A percentile compares a stretch with the other conserved stretches of the same genome.
These are phyloP conservation scores for Miichthys miiuy DNA, from an alignment of 2,797 vertebrate species.

Conservation along the genomic window DNA sequence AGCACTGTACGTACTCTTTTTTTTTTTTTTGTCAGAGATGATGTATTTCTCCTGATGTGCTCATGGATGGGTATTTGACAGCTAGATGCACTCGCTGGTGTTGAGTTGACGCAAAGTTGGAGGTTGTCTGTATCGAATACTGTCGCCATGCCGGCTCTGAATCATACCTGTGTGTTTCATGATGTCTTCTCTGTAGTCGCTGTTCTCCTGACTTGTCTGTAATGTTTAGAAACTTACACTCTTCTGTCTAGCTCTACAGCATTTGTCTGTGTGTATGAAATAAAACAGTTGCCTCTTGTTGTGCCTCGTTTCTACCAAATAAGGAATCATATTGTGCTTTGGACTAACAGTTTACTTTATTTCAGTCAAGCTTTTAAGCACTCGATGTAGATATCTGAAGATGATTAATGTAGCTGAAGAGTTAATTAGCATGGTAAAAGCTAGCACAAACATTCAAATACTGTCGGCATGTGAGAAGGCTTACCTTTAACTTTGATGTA, in stretches of 20 bases:
- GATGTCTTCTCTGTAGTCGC: constrained; percentile 24
- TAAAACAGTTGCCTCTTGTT: constrained; percentile 61
- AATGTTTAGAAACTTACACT: neutral
- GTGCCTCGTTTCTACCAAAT: constrained; percentile 22
- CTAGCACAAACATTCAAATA: neutral
- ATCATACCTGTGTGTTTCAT: constrained; percentile 30
- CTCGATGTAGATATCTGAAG: neutral
- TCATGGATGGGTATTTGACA: neutral
- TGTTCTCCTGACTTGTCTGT: constrained; percentile 19
- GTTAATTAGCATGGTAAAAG: no score
- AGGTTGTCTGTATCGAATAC: constrained; percentile 18
- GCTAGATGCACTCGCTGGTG: neutral
- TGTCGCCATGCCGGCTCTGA: constrained; percentile 48
- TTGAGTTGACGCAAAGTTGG: constrained; percentile 8
- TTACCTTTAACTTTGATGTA: neutral
- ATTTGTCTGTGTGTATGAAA: constrained; percentile 59
- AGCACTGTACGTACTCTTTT: neutral
- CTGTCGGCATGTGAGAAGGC: neutral
- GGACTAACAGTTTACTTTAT: neutral
- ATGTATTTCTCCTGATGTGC: neutral
- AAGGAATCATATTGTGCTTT: neutral
- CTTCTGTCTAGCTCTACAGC: constrained; percentile 24
- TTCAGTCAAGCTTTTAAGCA: neutral
- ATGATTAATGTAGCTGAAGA: neutral
- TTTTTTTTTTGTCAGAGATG: constrained; percentile 3